These are phyloP conservation scores for Struthidea cinerea DNA, from an alignment of 2,113 vertebrate genomes.

Conservation along the genomic window DNA sequence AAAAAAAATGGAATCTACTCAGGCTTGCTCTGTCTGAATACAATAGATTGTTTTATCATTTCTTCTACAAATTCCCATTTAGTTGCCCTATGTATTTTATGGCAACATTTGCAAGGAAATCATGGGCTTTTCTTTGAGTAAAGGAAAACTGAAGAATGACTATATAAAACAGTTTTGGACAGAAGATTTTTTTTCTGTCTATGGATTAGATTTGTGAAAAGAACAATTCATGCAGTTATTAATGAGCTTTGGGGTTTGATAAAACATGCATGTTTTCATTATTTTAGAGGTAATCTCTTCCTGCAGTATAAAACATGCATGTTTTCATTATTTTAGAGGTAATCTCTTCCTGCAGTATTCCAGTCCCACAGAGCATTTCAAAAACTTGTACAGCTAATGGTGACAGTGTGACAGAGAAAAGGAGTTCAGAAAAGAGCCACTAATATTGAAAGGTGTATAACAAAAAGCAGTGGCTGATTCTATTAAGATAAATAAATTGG, in stretches of 20 bases:
- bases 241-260: background rate
- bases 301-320: too few species aligned
- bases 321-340: constrained; percentile 31
- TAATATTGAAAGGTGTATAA: background rate
- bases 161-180: background rate
- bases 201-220: background rate
- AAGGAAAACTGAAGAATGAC: background rate
- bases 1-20: background rate
- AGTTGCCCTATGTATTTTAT: background rate
- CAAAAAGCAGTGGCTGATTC: background rate
- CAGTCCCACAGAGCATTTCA: background rate
- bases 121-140: background rate
- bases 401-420: constrained; percentile 22
- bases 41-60: background rate
- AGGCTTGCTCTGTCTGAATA: background rate
- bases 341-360: background rate
- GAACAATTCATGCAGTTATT: background rate
- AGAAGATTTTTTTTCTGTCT: background rate
- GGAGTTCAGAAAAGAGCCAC: background rate
- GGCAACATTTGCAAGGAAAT: background rate
- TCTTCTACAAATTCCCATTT: background rate
- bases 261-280: too few species aligned
- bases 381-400: background rate
- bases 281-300: constrained; percentile 26
- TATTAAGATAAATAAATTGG: background rate